Conservation (phyloP, 23 tunicate genomes). For the Ciona savignyi region DNA sequence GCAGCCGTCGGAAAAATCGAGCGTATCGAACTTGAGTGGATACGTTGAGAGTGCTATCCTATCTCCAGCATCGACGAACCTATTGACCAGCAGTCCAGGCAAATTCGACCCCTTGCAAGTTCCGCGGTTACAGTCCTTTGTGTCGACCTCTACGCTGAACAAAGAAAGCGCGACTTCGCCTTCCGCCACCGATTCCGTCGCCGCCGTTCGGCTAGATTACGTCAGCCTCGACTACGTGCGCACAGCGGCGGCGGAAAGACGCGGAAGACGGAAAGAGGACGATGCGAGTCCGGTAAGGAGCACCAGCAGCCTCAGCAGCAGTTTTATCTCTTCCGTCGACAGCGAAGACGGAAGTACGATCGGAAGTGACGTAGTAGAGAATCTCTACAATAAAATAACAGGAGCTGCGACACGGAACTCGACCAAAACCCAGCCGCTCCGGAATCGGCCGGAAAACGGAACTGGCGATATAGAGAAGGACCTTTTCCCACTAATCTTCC, state of each 20-base stretch:
- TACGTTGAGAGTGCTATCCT: constrained; percentile 53
- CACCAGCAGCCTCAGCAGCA: constrained; percentile 59
- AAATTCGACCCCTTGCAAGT: constrained; percentile 1
- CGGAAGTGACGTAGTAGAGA: constrained; percentile 61
- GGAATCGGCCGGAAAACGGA: not conserved
- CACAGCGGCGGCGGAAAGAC: constrained; percentile 49
- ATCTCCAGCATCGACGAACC: constrained; percentile 14
- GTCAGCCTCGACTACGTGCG: constrained; percentile 54
- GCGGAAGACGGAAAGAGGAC: constrained; percentile 14
- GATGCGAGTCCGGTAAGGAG: constrained; percentile 12
- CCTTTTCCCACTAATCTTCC: constrained; percentile 40
- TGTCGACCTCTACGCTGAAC: constrained; percentile 39
- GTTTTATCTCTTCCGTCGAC: constrained; percentile 42
- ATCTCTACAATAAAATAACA: constrained; percentile 36
- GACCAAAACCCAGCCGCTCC: not conserved
- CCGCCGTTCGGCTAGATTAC: constrained; percentile 26
- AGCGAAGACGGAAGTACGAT: constrained; percentile 57
- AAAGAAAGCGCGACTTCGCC: constrained; percentile 6
- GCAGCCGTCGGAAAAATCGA: not conserved
- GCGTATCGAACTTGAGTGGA: constrained; percentile 20
- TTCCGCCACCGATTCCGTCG: not conserved
- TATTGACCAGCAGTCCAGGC: constrained; percentile 19
- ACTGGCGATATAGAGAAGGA: constrained; percentile 61
- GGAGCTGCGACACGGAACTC: constrained; percentile 22
- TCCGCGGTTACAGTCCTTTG: constrained; percentile 41